A percentile compares a stretch with the other conserved stretches of the same genome.
phyloP scores from a whole-genome alignment of 2,113 vertebrate species.

The Bujurquina vittata region DNA sequence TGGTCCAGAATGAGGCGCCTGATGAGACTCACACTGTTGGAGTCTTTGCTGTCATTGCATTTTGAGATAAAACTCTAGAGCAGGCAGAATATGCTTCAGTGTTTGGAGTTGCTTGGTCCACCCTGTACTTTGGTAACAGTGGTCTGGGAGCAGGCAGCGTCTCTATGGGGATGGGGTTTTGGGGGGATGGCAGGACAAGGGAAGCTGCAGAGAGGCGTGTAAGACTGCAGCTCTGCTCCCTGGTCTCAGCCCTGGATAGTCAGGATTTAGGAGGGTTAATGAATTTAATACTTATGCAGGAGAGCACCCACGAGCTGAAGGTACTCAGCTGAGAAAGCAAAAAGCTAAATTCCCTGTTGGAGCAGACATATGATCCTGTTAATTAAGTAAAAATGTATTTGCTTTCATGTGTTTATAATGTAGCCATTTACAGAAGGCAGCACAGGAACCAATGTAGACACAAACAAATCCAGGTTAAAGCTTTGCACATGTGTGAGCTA shows the following conservation, averaged over 20 bases:
- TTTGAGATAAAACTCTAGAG: not conserved
- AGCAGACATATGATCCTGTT: accelerated
- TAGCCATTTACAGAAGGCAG: accelerated
- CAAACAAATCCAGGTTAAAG: not conserved
- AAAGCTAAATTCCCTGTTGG: not conserved
- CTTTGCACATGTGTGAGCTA: not conserved
- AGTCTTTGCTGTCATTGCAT: not conserved
- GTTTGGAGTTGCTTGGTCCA: not conserved
- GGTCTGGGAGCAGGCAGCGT: too few relatives aligned
- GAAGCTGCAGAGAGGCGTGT: too few relatives aligned
- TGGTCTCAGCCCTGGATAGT: too few relatives aligned
- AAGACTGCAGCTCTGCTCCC: too few relatives aligned
- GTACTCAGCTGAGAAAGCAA: not conserved
- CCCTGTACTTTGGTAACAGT: too few relatives aligned
- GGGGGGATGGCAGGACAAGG: too few relatives aligned
- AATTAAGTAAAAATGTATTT: not conserved
- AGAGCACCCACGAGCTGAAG: not conserved
- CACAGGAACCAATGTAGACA: not conserved
- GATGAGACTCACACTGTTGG: not conserved
- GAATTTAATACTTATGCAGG: not conserved
- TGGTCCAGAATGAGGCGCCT: not conserved
- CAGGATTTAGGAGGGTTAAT: too few relatives aligned
- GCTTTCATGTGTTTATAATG: accelerated
- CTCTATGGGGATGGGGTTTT: too few relatives aligned
- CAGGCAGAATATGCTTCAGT: too few relatives aligned